Evolutionary conservation across 2,888 invertebrate species (phyloP).

Genomic region (Torymus tubicola): DNA sequence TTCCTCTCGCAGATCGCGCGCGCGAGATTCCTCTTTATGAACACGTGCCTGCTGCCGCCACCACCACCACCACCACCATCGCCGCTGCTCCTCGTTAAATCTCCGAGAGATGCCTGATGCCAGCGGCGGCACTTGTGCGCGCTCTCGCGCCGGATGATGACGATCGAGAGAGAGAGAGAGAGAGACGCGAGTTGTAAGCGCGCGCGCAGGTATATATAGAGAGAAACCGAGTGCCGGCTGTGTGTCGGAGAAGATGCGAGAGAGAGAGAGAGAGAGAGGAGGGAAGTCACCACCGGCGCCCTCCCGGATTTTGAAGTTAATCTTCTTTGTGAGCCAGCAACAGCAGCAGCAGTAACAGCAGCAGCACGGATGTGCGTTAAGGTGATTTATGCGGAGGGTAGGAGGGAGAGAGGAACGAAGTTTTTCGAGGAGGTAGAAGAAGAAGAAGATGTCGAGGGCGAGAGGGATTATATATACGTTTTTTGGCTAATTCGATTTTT

Average conservation of each 20-base stretch:
- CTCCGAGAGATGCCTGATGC: constrained; percentile 27
- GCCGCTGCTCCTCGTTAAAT: constrained; percentile 48
- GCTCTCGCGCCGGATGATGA: constrained; percentile 32
- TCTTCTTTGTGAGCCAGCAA: constrained; percentile 41
- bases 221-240: background rate
- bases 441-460: too few relatives aligned
- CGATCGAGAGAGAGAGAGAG: background rate
- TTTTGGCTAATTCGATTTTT: too few relatives aligned
- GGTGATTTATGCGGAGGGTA: too few relatives aligned
- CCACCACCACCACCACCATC: too few relatives aligned
- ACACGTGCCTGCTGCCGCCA: constrained; percentile 1
- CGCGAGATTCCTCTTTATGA: constrained; percentile 13
- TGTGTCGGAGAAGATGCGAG: too few relatives aligned
- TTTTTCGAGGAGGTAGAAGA: too few relatives aligned
- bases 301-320: constrained; percentile 36
- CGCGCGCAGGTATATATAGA: constrained; percentile 23
- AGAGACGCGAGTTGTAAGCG: too few relatives aligned
- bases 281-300: background rate
- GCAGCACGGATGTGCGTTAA: too few relatives aligned
- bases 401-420: too few relatives aligned
- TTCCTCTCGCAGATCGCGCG: constrained; percentile 36
- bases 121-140: background rate
- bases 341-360: too few relatives aligned
- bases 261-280: background rate
- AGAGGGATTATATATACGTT: too few relatives aligned